A percentile compares a stretch with the other conserved stretches of the same genome.
Conservation (phyloP, 1,140 invertebrate species). For the Capitella teleta region DNA sequence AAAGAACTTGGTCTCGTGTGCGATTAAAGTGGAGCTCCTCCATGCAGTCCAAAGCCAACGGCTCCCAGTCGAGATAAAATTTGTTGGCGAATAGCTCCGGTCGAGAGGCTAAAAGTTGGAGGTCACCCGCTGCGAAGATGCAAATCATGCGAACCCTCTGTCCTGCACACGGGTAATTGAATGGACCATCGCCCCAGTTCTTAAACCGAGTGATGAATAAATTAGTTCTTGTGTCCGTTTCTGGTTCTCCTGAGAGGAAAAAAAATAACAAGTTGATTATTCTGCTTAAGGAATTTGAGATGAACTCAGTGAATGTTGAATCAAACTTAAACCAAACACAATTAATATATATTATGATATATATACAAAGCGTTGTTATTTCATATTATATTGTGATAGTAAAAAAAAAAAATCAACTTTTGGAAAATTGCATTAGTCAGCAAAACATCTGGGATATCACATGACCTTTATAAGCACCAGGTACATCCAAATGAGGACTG, state of each 20-base stretch:
- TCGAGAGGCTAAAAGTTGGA: constrained; percentile 16
- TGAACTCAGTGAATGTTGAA: not conserved
- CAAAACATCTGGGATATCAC: no score
- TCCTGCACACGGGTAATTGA: constrained; percentile 9
- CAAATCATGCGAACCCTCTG: constrained; percentile 15
- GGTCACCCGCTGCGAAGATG: constrained; percentile 23
- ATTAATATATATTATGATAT: no score
- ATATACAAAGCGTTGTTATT: no score
- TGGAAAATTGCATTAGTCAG: no score
- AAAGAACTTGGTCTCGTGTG: no score
- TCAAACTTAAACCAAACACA: not conserved
- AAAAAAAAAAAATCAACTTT: no score
- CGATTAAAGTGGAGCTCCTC: constrained; percentile 17
- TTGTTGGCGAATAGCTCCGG: constrained; percentile 36
- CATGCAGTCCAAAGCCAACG: constrained; percentile 25
- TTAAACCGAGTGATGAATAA: constrained; percentile 11
- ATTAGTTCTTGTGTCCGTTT: constrained; percentile 6
- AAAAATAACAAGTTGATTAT: not conserved
- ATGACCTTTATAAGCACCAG: constrained; percentile 14
- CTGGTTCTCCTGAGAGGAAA: constrained; percentile 1
- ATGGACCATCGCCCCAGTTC: constrained; percentile 10
- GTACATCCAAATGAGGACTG: constrained; percentile 12
- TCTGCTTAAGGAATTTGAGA: not conserved
- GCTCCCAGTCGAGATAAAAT: constrained; percentile 25
- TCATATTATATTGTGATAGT: no score